A percentile compares a stretch with the other conserved stretches of the same genome.
Conservation (phyloP, 2,113 vertebrate genomes). For the Azemiops feae region DNA sequence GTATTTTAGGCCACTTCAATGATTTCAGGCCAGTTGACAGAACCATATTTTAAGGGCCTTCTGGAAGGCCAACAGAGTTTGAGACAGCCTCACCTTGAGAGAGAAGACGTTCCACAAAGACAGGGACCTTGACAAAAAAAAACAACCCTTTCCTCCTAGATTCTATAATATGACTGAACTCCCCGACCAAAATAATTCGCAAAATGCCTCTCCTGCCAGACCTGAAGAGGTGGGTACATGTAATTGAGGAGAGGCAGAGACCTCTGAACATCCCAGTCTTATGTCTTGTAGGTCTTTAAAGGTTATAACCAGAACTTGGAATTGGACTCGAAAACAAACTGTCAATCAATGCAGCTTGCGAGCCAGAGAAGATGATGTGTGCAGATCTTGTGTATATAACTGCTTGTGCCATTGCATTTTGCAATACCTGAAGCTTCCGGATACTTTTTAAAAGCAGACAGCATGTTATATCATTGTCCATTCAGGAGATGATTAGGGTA, state of each 20-base stretch:
- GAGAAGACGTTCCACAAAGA: fast-evolving
- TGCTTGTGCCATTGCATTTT: background rate
- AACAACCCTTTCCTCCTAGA: background rate
- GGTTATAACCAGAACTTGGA: background rate
- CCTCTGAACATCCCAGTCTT: too few species aligned
- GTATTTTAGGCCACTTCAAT: background rate
- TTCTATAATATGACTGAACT: background rate
- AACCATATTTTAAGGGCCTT: background rate
- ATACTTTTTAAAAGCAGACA: too few species aligned
- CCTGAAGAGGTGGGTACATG: background rate
- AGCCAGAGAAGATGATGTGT: background rate
- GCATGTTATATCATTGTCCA: background rate
- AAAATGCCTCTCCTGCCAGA: background rate
- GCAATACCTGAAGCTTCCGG: background rate
- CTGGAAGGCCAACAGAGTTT: background rate
- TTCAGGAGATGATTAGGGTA: background rate
- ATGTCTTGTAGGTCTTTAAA: background rate
- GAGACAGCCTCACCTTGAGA: background rate
- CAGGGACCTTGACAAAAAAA: background rate
- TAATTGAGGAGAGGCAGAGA: background rate
- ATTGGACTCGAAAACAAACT: background rate
- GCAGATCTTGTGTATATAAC: background rate
- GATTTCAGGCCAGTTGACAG: background rate
- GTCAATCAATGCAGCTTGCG: background rate
- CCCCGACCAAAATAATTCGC: background rate